Evolutionary conservation across 2,888 invertebrate genomes (phyloP).

Genomic region (Laothoe populi): DNA sequence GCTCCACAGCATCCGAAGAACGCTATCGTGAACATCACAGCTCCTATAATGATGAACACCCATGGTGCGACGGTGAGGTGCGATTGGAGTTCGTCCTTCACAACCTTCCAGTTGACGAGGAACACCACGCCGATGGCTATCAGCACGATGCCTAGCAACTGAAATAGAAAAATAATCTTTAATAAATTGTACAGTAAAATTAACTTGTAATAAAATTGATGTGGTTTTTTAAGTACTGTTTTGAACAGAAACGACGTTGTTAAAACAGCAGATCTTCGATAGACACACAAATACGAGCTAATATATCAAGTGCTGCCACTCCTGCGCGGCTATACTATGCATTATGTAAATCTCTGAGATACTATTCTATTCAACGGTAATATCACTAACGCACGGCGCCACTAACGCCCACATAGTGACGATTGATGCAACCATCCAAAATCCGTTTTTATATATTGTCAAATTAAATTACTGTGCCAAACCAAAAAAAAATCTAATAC

Average conservation of each 20-base stretch:
- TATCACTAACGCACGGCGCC: too few relatives aligned
- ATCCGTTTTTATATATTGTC: too few relatives aligned
- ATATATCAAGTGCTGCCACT: too few relatives aligned
- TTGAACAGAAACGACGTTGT: not conserved
- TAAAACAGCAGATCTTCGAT: too few relatives aligned
- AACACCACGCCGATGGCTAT: slow-evolving; percentile 88
- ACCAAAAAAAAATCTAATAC: too few relatives aligned
- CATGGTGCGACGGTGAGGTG: slow-evolving; percentile 85
- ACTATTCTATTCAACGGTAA: too few relatives aligned
- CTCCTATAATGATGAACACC: slow-evolving; percentile 88
- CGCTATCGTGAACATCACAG: slow-evolving; percentile 90
- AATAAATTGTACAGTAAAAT: not conserved
- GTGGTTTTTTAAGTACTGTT: not conserved
- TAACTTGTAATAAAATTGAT: not conserved
- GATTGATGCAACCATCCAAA: too few relatives aligned
- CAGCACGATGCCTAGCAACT: slow-evolving; percentile 89
- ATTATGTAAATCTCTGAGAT: too few relatives aligned
- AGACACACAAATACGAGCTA: too few relatives aligned
- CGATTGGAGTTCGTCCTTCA: slow-evolving; percentile 74
- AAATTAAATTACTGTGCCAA: too few relatives aligned
- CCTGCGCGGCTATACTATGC: too few relatives aligned
- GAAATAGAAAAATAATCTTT: slow-evolving; percentile 34
- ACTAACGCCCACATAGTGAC: too few relatives aligned
- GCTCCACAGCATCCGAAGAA: slow-evolving; percentile 97
- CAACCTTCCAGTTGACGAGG: slow-evolving; percentile 84